Evolutionary conservation across 2,113 vertebrate genomes (phyloP), one percentile per base, ranked within the genome.

Genomic region (Aramus guarauna): DNA sequence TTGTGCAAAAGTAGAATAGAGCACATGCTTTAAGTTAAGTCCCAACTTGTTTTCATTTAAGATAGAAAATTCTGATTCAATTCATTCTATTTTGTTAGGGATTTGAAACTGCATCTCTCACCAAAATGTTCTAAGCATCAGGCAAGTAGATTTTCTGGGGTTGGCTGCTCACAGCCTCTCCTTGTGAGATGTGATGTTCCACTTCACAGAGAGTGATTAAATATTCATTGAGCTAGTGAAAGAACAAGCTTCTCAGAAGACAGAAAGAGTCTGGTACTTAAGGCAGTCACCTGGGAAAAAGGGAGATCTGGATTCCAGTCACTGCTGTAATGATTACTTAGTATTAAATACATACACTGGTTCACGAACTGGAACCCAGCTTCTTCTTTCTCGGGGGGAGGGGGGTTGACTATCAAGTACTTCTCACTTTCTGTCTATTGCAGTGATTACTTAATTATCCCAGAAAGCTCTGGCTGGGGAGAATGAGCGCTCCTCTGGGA

Each of bases 241-340:
- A 96, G 96, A 96, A 97, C 96, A 96, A 96, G 96, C 94, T 97
- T 96, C 96, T 96, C 90, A 97, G 96, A 96, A 96, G 96, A 97
- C 92, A 95, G 90, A 96, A 96, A 76, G 96, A 97, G 93, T 85
- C 87, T 96, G 96, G 96, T 96, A 96, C 96, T 97, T 97, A 96
- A 94, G 94, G 87, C 92, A 96, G 90, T 96, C 96, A 96, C 87
- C 94, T 94, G 96, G 96, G 96, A 93, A 96, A 97, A 96, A 85
- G 74, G 53, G 77, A 96, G 92, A 96, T 96, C 96, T 96, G 93
- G 96, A 97, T 97, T 97, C 96, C 96, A 96, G 96, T 96, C 96
- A 95, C 81, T 96, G 93, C 92, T 97, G 90, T 96, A 96, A 95
- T 94, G 93, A 96, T 97, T 97, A 96, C 94, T 96, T 93, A 93